A percentile compares a stretch with the other conserved stretches of the same genome.
phyloP scores from a whole-genome alignment of 2,888 invertebrate species.

The Zele albiditarsus region DNA sequence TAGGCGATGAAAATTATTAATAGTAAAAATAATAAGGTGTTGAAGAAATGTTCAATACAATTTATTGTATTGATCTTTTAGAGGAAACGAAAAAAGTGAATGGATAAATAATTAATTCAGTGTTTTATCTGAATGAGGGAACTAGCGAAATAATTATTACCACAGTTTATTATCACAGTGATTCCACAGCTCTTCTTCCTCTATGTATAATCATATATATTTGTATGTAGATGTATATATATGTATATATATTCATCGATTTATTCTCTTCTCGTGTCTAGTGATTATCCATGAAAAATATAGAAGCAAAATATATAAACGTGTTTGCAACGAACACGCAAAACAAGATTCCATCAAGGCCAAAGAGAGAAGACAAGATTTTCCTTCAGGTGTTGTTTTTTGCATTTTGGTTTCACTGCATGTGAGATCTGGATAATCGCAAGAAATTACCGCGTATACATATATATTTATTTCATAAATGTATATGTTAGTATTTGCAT shows the following conservation, averaged over 20 bases:
- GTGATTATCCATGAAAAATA: conserved; percentile 12
- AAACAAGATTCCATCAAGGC: conserved; percentile 36
- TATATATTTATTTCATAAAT: no score
- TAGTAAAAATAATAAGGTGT: neutral
- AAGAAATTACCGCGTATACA: neutral
- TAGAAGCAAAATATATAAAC: conserved; percentile 17
- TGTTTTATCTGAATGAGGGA: no score
- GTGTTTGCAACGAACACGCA: conserved; percentile 27
- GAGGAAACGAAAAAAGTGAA: no score
- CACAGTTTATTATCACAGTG: no score
- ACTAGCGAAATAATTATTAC: no score
- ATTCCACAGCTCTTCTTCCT: no score
- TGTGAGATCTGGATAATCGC: conserved; percentile 20
- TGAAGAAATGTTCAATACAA: neutral
- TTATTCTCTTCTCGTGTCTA: neutral
- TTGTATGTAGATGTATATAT: neutral
- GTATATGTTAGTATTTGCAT: neutral
- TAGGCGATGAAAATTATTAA: neutral
- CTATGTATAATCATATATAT: no score
- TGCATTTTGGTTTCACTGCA: neutral
- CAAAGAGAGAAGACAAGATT: conserved; percentile 23
- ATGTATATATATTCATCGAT: neutral
- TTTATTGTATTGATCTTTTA: no score
- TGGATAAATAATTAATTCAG: no score
- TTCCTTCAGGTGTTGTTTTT: neutral